These are phyloP conservation scores for Coryphaenoides rupestris DNA, from an alignment of 2,113 vertebrate species.

Conservation along the genomic window DNA sequence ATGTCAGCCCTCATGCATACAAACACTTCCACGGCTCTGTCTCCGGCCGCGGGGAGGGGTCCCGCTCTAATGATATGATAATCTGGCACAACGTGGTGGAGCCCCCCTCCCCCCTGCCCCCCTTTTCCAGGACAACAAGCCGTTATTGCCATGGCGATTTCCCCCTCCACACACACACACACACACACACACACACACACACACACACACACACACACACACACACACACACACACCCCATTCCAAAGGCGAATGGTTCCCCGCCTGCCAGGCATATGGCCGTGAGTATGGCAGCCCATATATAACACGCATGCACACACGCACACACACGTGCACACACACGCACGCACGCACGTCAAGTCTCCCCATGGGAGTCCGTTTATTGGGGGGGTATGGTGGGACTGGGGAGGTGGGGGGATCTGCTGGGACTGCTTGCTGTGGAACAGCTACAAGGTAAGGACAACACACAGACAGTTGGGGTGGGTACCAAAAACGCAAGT, in stretches of 20 bases:
- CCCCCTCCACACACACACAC: neutral
- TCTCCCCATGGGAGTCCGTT: neutral
- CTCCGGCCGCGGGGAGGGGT: slow-evolving; percentile 3
- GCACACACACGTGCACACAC: neutral
- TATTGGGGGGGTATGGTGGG: neutral
- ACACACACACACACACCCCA: slow-evolving; percentile 17
- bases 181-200: slow-evolving; percentile 13
- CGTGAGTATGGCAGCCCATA: no score
- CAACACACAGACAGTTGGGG: no score
- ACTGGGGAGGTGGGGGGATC: neutral
- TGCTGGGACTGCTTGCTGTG: neutral
- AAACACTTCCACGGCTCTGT: slow-evolving; percentile 22
- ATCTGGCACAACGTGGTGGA: slow-evolving; percentile 42
- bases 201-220: no score
- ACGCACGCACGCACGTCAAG: slow-evolving; percentile 12
- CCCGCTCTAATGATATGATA: slow-evolving; percentile 53
- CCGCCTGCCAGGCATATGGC: no score
- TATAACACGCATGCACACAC: no score
- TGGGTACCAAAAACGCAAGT: no score
- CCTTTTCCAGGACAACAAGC: slow-evolving; percentile 38
- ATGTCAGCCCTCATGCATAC: slow-evolving; percentile 40
- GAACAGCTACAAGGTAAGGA: neutral
- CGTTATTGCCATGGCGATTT: slow-evolving; percentile 30
- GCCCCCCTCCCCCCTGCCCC: neutral
- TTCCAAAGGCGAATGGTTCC: neutral